These are phyloP conservation scores for Cryptocephalus primarius DNA, from an alignment of 2,888 invertebrate genomes.

Conservation along the genomic window DNA sequence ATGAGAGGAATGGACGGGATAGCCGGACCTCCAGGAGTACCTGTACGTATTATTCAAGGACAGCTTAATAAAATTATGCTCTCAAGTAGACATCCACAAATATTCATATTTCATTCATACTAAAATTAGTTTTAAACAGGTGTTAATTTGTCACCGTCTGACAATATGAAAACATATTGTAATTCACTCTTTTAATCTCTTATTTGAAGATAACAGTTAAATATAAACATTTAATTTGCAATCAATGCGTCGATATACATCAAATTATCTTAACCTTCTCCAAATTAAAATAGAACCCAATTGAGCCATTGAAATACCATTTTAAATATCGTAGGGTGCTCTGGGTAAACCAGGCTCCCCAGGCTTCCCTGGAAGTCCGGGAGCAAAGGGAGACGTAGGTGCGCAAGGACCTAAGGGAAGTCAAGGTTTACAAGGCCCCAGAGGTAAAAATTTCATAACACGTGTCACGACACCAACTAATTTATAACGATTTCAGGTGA, in stretches of 20 bases:
- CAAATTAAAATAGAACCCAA: too few species aligned
- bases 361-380: conserved; percentile 74
- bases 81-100: too few species aligned
- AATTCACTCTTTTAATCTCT: too few species aligned
- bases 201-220: not conserved
- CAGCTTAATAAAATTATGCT: not conserved
- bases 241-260: too few species aligned
- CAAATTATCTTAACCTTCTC: too few species aligned
- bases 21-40: conserved; percentile 64
- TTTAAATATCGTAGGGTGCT: conserved; percentile 45
- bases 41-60: conserved; percentile 38
- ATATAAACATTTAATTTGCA: too few species aligned
- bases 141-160: too few species aligned
- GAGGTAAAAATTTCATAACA: conserved; percentile 36
- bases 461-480: too few species aligned
- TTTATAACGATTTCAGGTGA: conserved; percentile 34
- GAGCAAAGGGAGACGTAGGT: conserved; percentile 73
- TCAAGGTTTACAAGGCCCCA: conserved; percentile 68
- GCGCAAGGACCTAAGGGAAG: conserved; percentile 65
- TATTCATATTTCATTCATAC: too few species aligned
- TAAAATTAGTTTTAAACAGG: too few species aligned
- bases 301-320: conserved; percentile 15
- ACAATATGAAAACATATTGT: too few species aligned
- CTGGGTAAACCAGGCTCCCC: conserved; percentile 75
- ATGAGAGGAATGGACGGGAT: conserved; percentile 70